phyloP scores from a whole-genome alignment of 2,888 invertebrate genomes.

The Herminia tarsipennalis region DNA sequence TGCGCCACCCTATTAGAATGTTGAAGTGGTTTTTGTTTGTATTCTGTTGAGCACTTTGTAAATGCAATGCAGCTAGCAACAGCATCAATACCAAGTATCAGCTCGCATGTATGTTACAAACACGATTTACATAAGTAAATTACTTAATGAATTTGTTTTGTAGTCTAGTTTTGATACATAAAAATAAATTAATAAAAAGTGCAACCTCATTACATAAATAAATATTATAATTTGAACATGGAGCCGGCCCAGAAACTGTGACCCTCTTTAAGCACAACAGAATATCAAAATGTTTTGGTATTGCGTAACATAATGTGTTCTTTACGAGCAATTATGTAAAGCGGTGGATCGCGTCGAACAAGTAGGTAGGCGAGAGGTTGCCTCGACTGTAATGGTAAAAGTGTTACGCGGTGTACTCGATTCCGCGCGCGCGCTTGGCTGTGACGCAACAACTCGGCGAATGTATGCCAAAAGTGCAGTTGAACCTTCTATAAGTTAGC shows the following conservation, averaged over 20 bases:
- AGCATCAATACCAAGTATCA: too few relatives aligned
- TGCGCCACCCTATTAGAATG: constrained; percentile 26
- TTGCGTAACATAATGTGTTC: constrained; percentile 76
- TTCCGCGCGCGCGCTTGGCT: constrained; percentile 56
- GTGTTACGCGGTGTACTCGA: constrained; percentile 81
- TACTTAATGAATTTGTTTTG: constrained; percentile 10
- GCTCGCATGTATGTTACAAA: not conserved
- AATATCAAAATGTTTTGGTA: constrained; percentile 72
- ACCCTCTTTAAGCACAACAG: constrained; percentile 67
- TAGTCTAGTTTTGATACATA: constrained; percentile 17
- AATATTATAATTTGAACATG: constrained; percentile 35
- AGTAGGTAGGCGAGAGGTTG: constrained; percentile 71
- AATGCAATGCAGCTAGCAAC: not conserved
- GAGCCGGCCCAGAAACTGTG: constrained; percentile 51
- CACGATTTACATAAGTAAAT: not conserved
- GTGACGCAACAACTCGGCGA: constrained; percentile 73
- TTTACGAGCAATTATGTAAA: constrained; percentile 82
- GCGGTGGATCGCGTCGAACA: constrained; percentile 66
- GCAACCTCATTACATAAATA: constrained; percentile 16
- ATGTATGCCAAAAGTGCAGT: constrained; percentile 84
- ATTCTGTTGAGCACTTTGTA: constrained; percentile 1
- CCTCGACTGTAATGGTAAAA: constrained; percentile 75
- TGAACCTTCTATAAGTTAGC: constrained; percentile 57
- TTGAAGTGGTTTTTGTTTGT: not conserved
- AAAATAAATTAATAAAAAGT: constrained; percentile 10